These are phyloP conservation scores for Dasysyrphus tricinctus DNA, from an alignment of 2,888 invertebrate genomes.

Conservation along the genomic window DNA sequence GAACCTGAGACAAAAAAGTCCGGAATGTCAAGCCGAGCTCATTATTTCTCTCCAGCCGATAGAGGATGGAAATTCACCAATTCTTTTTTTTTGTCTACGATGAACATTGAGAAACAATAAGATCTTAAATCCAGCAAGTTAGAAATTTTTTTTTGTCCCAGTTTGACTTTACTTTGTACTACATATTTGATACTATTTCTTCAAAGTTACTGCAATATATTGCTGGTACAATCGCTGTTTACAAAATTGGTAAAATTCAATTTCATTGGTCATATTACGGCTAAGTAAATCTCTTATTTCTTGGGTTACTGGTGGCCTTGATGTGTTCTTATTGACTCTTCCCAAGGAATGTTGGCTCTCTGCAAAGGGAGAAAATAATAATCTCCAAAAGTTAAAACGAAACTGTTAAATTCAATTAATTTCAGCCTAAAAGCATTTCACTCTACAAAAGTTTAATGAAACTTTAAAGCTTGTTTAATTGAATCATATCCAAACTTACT, in stretches of 20 bases:
- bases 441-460: not conserved
- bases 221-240: conserved; percentile 92
- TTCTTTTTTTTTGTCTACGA: no score
- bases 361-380: conserved; percentile 25
- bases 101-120: not conserved
- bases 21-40: no score
- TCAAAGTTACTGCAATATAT: conserved; percentile 85
- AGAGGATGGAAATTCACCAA: no score
- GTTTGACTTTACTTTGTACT: no score
- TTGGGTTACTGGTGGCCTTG: conserved; percentile 92
- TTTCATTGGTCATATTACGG: conserved; percentile 92
- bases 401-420: not conserved
- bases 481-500: conserved; percentile 46
- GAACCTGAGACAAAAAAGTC: no score
- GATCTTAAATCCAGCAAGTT: not conserved
- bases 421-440: not conserved
- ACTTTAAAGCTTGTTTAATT: not conserved
- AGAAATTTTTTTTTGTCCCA: not conserved
- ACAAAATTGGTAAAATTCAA: conserved; percentile 95
- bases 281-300: conserved; percentile 91
- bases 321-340: conserved; percentile 86
- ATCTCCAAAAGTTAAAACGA: not conserved
- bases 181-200: not conserved
- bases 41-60: no score
- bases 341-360: conserved; percentile 44